Conservation (phyloP, 92 coral and sea anemone species). For the Palythoa grandis region DNA sequence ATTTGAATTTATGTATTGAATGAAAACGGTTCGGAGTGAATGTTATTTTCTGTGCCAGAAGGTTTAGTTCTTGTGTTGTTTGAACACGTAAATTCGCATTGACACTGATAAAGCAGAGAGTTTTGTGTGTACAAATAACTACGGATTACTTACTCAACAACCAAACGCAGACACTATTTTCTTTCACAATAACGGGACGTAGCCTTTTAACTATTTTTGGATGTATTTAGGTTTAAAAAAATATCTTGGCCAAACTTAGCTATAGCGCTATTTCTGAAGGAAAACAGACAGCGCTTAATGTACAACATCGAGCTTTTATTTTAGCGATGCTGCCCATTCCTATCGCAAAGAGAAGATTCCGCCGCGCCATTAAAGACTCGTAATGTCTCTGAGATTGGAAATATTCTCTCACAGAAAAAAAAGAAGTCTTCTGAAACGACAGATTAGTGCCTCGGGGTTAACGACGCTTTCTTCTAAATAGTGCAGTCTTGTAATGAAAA, state of each 20-base stretch:
- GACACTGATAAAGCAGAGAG: not conserved
- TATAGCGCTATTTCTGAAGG: not conserved
- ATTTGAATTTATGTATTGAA: no score
- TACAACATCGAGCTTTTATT: not conserved
- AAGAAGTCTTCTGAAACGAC: not conserved
- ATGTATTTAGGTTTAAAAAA: not conserved
- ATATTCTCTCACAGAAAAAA: not conserved
- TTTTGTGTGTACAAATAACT: conserved; percentile 1
- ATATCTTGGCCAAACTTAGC: not conserved
- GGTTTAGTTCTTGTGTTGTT: not conserved
- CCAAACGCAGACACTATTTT: not conserved
- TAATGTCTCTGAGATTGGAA: not conserved
- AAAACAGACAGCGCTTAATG: not conserved
- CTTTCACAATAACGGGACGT: conserved; percentile 25
- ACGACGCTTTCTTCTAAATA: not conserved
- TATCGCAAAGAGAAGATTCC: not conserved
- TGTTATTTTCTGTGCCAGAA: not conserved
- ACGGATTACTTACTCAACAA: not conserved
- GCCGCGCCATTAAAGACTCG: not conserved
- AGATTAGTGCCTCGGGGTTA: not conserved
- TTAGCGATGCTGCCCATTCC: not conserved
- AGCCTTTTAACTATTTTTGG: not conserved
- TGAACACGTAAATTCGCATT: not conserved
- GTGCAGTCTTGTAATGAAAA: not conserved
- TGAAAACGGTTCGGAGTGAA: not conserved